Conservation (phyloP, 2,797 vertebrate species). For the Sebastes hopkinsi region DNA sequence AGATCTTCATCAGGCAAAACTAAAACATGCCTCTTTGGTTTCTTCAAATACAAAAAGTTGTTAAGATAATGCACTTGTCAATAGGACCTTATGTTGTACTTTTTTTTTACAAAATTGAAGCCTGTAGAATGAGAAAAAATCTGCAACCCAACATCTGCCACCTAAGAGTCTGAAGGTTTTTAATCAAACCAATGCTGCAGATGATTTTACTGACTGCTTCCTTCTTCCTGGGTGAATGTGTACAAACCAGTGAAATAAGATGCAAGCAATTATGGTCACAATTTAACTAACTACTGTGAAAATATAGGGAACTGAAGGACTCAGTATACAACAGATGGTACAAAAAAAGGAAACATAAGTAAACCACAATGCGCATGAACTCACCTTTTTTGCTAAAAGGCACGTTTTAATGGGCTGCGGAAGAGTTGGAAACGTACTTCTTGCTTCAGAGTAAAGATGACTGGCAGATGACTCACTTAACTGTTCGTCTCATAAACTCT, state of each 20-base stretch:
- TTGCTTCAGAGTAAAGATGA: slow-evolving; percentile 8
- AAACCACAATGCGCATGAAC: neutral
- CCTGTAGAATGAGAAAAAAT: neutral
- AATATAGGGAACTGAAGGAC: neutral
- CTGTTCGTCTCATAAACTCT: slow-evolving; percentile 44
- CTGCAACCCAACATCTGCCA: neutral
- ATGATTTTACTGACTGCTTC: neutral
- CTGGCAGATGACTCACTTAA: slow-evolving; percentile 23
- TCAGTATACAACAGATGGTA: neutral
- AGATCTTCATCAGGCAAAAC: neutral
- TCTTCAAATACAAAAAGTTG: no score
- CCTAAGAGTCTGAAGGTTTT: neutral
- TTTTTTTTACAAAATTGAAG: neutral
- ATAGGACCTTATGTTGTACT: no score
- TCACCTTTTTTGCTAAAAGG: slow-evolving; percentile 16
- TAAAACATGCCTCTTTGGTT: neutral
- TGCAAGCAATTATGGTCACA: neutral
- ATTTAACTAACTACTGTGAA: neutral
- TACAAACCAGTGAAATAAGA: neutral
- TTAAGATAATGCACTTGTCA: no score
- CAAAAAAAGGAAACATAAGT: neutral
- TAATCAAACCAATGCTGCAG: neutral
- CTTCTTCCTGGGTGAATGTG: neutral
- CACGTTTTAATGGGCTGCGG: slow-evolving; percentile 32
- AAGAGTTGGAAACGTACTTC: neutral